Percentiles rank a stretch among this genome's conserved stretches.
Conservation (phyloP, 2,797 vertebrate species). For the Lepilemur septentrionalis region DNA sequence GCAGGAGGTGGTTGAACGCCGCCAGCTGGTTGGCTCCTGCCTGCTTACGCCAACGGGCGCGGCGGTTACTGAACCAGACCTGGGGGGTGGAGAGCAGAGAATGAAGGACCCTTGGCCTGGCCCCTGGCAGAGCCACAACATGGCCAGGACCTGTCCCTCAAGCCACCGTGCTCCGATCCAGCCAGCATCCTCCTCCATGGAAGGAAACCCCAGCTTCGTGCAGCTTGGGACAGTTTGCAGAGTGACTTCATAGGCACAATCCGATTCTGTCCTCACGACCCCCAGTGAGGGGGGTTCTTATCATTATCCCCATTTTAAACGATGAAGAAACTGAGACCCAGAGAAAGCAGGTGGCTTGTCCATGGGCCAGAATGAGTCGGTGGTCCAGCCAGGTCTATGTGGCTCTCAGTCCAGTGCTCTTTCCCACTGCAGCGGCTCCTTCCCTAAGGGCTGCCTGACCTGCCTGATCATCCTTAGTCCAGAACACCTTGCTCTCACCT, state of each 20-base stretch:
- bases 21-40: conserved; percentile 98
- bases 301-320: not conserved
- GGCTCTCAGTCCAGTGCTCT: not conserved
- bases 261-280: not conserved
- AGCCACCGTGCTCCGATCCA: fast-evolving
- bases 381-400: not conserved
- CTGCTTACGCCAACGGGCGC: conserved; percentile 98
- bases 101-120: not conserved
- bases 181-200: not conserved
- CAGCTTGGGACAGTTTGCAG: not conserved
- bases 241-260: not conserved
- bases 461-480: not conserved
- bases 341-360: not conserved
- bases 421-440: not conserved
- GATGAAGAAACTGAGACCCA: not conserved
- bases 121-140: not conserved
- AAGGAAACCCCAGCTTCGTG: not conserved
- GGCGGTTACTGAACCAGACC: conserved; percentile 99
- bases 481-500: not conserved
- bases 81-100: conserved; percentile 71
- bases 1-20: conserved; percentile 97
- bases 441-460: not conserved
- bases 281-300: too few species aligned
- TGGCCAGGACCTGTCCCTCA: fast-evolving
- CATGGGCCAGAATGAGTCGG: fast-evolving